phyloP scores from a whole-genome alignment of 2,797 vertebrate genomes.

The Ctenopoma multispine region DNA sequence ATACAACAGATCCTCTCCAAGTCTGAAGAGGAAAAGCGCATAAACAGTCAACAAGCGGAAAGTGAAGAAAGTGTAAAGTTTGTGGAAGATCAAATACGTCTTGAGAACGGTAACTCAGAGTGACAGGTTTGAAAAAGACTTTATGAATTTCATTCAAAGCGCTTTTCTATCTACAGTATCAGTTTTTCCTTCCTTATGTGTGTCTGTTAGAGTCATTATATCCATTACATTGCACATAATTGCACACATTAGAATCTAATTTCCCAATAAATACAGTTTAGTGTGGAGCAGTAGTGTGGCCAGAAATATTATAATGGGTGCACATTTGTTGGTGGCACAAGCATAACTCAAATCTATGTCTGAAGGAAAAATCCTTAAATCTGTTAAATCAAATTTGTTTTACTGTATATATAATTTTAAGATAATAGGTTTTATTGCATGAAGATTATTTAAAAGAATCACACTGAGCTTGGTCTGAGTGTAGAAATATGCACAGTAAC shows the following conservation, averaged over 20 bases:
- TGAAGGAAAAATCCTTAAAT: not conserved
- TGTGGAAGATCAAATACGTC: slow-evolving; percentile 23
- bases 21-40: slow-evolving; percentile 7
- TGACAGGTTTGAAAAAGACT: slow-evolving; percentile 19
- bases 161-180: slow-evolving; percentile 1
- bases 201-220: slow-evolving; percentile 33
- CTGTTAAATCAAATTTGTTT: not conserved
- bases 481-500: not conserved
- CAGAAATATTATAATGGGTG: not conserved
- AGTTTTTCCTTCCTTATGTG: not conserved
- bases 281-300: not conserved
- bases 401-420: not conserved
- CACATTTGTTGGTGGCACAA: not conserved
- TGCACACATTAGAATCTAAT: slow-evolving; percentile 20
- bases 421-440: not conserved
- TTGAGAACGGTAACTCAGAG: slow-evolving; percentile 19
- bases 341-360: not conserved
- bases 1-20: not conserved
- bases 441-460: not conserved
- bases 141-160: slow-evolving; percentile 46
- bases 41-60: slow-evolving; percentile 33
- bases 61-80: slow-evolving; percentile 13
- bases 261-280: slow-evolving; percentile 33
- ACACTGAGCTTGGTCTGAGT: not conserved
- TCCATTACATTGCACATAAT: slow-evolving; percentile 30